Evolutionary conservation across 2,888 invertebrate genomes (phyloP).

Genomic region (Malthinus seriepunctatus): DNA sequence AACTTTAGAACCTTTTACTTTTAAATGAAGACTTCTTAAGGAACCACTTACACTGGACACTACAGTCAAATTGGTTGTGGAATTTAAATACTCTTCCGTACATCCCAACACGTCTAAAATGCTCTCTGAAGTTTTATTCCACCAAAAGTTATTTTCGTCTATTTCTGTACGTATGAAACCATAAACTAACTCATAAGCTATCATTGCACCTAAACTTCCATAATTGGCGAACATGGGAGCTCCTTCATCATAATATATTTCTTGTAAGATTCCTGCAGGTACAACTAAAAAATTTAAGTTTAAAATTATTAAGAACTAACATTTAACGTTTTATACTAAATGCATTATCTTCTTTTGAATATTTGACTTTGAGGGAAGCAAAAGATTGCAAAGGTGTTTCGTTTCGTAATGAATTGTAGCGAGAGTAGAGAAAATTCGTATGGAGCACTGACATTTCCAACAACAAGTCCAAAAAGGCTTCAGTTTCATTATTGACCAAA

Average conservation of each 20-base stretch:
- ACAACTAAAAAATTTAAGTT: conserved; percentile 37
- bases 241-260: conserved; percentile 33
- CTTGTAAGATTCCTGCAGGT: conserved; percentile 41
- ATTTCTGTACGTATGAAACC: neutral
- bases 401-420: neutral
- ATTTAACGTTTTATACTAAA: neutral
- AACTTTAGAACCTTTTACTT: neutral
- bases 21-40: neutral
- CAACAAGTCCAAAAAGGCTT: neutral
- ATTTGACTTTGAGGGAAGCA: neutral
- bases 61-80: neutral
- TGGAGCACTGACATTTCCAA: neutral
- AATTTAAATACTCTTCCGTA: neutral
- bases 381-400: neutral
- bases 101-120: neutral
- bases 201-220: conserved; percentile 42
- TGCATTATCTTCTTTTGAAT: neutral
- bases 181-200: conserved; percentile 43
- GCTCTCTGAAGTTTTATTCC: neutral
- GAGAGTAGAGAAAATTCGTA: neutral
- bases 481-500: neutral
- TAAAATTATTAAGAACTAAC: neutral
- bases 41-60: neutral
- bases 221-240: conserved; percentile 43
- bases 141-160: neutral